Evolutionary conservation across 2,113 vertebrate genomes (phyloP).

Genomic region (Sturnus vulgaris): DNA sequence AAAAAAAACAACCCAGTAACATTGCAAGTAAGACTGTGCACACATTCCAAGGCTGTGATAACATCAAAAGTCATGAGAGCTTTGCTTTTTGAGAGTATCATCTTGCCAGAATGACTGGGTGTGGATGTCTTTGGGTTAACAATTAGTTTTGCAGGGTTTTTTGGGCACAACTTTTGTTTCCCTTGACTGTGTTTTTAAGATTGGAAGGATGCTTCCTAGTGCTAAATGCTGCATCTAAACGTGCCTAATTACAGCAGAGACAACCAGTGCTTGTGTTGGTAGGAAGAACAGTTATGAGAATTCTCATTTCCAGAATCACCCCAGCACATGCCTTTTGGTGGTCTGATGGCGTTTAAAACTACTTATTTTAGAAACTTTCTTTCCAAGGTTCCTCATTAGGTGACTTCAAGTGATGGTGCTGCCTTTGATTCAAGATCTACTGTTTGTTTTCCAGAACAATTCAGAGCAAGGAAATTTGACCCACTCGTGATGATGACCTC

Average conservation of each 20-base stretch:
- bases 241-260: background rate
- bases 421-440: background rate
- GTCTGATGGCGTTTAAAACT: background rate
- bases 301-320: background rate
- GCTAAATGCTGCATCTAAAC: background rate
- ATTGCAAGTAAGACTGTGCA: background rate
- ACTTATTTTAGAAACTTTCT: background rate
- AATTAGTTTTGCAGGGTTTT: background rate
- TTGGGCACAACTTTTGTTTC: background rate
- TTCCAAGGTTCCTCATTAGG: background rate
- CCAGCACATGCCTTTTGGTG: accelerated
- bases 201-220: background rate
- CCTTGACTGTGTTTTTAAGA: background rate
- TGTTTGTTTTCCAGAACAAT: background rate
- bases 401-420: background rate
- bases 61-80: background rate
- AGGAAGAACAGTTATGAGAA: background rate
- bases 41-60: conserved; percentile 4
- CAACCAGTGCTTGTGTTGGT: background rate
- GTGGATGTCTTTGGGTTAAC: background rate
- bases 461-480: background rate
- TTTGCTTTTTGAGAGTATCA: background rate
- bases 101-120: background rate
- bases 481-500: background rate
- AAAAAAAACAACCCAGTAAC: background rate